Base-by-base conservation (phyloP, 2,113 vertebrate species). In the Triplophysa dalaica region DNA sequence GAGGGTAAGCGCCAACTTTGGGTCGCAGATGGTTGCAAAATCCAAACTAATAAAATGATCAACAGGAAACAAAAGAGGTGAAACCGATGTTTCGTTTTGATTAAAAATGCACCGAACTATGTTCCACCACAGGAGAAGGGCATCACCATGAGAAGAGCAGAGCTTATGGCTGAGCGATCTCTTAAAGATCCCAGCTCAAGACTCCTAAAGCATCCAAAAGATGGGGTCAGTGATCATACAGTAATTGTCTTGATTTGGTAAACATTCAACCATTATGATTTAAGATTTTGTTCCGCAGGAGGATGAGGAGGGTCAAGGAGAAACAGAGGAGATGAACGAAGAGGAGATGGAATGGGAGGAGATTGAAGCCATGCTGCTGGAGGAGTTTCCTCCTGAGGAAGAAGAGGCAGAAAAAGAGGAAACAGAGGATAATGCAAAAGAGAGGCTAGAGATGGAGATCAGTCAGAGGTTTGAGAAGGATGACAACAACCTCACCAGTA, bases 331-430 rank as follows among this genome's bases (percentile, higher is more conserved):
- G 0, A 88, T 85, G 0, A 75, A 89, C 0, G 83, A 87, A 21
- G 73, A 64, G 12, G 86, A 87, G 8, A 87, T 88, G 0, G 89
- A 92, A 1, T 87, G 87, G 26, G 90, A 92, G 8, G 85, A 92
- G 60, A 87, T 95, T 70, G 94, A 97, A 62, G 90, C 89, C 56
- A 85, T 91, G 72, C 90, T 98, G 17, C 88, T 92, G 83, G 93
- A 94, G 17, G 95, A 97, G 80, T 97, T 96, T 87, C 90, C 89
- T 26, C 85, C 88, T 2, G 95, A 95, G 16, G 93, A 95, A 13
- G 89, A 91, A 0, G 89, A 89, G 22, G 88, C 83, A 0, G 89
- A 93, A 21, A 93, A 93, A 2, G 93, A 95, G 73, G 96, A 97
- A 81, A 90, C 91, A 29, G 94, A 94, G 81, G 75, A 1, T 0